Percentiles rank a stretch among this genome's conserved stretches.
phyloP scores from a whole-genome alignment of 2,797 vertebrate species.

The Lindbergichthys nudifrons region DNA sequence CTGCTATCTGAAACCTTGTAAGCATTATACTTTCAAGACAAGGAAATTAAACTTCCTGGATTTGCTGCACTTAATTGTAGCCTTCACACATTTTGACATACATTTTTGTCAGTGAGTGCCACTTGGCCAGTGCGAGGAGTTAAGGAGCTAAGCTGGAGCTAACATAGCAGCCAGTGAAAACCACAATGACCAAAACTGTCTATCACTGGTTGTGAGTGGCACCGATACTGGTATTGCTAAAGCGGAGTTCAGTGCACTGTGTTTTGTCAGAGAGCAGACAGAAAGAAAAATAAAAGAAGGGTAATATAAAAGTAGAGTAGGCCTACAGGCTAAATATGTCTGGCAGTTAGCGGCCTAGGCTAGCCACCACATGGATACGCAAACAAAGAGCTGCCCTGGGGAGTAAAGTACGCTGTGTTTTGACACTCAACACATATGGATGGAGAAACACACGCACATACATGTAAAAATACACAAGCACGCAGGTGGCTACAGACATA shows the following conservation, averaged over 20 bases:
- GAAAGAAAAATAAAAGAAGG: constrained; percentile 84
- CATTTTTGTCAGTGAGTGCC: constrained; percentile 45
- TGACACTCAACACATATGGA: constrained; percentile 71
- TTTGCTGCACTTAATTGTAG: constrained; percentile 18
- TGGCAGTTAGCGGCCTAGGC: constrained; percentile 80
- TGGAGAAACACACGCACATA: constrained; percentile 22
- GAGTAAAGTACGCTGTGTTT: constrained; percentile 71
- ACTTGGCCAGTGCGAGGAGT: constrained; percentile 42
- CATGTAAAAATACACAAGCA: background rate
- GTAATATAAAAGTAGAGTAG: constrained; percentile 82
- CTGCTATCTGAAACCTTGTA: constrained; percentile 47
- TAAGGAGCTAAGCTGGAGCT: constrained; percentile 49
- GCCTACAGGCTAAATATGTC: constrained; percentile 82
- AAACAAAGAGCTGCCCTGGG: constrained; percentile 85
- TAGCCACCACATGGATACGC: constrained; percentile 84
- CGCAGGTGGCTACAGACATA: constrained; percentile 32
- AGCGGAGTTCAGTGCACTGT: constrained; percentile 62
- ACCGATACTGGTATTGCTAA: constrained; percentile 61
- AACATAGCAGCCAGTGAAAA: constrained; percentile 74
- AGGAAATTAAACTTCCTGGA: constrained; percentile 39
- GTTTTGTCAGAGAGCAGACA: constrained; percentile 72
- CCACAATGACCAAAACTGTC: constrained; percentile 76
- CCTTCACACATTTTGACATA: constrained; percentile 49
- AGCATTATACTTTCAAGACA: constrained; percentile 47
- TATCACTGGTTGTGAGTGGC: constrained; percentile 68